phyloP scores from a whole-genome alignment of 2,888 invertebrate species.

The Synergus japonicus region DNA sequence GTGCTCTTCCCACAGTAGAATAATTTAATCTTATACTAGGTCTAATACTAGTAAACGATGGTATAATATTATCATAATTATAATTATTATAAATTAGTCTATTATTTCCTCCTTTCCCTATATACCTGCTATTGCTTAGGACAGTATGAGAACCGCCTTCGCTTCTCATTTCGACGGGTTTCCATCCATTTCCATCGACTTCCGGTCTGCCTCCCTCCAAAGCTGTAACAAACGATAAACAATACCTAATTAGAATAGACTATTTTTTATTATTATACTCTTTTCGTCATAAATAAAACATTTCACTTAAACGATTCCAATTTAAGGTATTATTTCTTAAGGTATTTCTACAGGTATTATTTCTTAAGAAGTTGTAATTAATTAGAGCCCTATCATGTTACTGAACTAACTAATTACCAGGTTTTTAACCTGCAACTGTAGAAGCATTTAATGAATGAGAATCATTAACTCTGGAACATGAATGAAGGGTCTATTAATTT shows the following conservation, averaged over 20 bases:
- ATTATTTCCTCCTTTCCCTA: constrained; percentile 65
- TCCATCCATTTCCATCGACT: constrained; percentile 56
- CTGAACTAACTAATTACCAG: neutral
- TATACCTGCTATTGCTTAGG: constrained; percentile 74
- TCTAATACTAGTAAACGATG: constrained; percentile 28
- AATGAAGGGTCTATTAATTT: neutral
- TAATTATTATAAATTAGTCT: constrained; percentile 51
- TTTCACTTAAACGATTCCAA: too few species aligned
- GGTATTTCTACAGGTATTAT: neutral
- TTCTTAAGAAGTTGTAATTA: neutral
- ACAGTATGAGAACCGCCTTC: constrained; percentile 56
- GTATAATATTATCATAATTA: constrained; percentile 48
- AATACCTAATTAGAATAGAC: neutral
- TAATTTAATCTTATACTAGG: constrained; percentile 34
- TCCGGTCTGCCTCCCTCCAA: constrained; percentile 56
- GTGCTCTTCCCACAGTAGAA: constrained; percentile 14
- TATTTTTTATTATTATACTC: neutral
- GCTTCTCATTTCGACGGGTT: constrained; percentile 48
- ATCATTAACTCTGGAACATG: constrained; percentile 28
- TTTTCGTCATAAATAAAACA: neutral
- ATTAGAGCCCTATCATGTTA: neutral
- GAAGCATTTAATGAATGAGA: constrained; percentile 23
- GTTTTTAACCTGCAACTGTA: neutral
- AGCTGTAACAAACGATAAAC: constrained; percentile 52
- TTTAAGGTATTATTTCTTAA: neutral